These are phyloP conservation scores for Mobula birostris DNA, from an alignment of 2,113 vertebrate species.

Conservation along the genomic window DNA sequence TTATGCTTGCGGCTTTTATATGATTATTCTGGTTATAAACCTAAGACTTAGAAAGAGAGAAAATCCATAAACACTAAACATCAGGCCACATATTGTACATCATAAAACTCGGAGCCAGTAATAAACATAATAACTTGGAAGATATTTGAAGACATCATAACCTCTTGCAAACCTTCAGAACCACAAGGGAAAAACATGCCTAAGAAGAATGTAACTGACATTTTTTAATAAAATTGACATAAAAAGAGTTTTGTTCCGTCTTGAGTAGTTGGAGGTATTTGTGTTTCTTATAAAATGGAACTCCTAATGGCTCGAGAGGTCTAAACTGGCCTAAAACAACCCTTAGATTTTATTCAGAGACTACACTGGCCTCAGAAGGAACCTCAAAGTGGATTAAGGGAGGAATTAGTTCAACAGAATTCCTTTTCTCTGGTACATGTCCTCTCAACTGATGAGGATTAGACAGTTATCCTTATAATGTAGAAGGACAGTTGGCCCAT, in stretches of 20 bases:
- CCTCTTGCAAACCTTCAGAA: constrained; percentile 30
- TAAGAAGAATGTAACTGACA: constrained; percentile 23
- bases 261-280: background rate
- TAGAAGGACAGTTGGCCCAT: background rate
- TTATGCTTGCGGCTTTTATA: background rate
- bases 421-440: background rate
- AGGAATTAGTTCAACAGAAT: background rate
- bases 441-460: background rate
- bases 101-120: constrained; percentile 28
- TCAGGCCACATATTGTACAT: background rate
- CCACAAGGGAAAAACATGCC: constrained; percentile 31
- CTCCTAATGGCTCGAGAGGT: background rate
- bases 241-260: background rate
- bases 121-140: constrained; percentile 25
- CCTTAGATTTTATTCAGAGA: no score
- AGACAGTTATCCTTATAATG: background rate
- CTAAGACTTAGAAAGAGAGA: constrained; percentile 26
- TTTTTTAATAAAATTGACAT: constrained; percentile 27
- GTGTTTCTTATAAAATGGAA: background rate
- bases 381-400: background rate
- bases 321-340: background rate
- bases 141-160: constrained; percentile 25
- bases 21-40: constrained; percentile 27
- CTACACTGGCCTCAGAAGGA: background rate
- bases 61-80: constrained; percentile 33